These are phyloP conservation scores for Odontocerum albicorne DNA, from an alignment of 2,888 invertebrate genomes.

Conservation along the genomic window DNA sequence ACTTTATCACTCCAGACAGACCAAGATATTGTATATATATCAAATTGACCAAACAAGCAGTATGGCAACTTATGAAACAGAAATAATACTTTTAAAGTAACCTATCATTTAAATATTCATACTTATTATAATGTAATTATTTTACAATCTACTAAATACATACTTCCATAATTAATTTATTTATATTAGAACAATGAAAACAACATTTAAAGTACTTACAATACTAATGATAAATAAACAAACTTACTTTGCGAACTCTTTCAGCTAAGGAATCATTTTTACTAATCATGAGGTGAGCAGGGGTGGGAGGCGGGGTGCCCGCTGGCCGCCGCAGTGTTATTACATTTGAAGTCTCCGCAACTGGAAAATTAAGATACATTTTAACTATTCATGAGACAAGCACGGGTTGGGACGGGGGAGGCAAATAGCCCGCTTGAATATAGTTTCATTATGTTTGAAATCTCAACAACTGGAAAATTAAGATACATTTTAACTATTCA, in stretches of 20 bases:
- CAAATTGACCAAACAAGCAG: not conserved
- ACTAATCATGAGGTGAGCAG: conserved; percentile 60
- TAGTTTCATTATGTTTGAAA: too few relatives aligned
- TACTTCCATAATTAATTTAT: too few relatives aligned
- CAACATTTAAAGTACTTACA: too few relatives aligned
- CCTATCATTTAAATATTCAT: too few relatives aligned
- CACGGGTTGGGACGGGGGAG: too few relatives aligned
- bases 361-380: not conserved
- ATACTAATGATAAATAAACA: not conserved
- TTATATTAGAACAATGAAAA: too few relatives aligned
- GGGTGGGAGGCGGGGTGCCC: conserved; percentile 55
- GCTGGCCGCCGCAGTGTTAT: conserved; percentile 57
- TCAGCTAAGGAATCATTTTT: conserved; percentile 71
- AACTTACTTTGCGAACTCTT: conserved; percentile 65
- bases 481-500: too few relatives aligned
- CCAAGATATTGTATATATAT: not conserved
- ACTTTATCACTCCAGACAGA: not conserved
- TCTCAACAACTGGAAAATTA: too few relatives aligned
- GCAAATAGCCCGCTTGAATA: too few relatives aligned
- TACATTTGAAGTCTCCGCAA: conserved; percentile 26
- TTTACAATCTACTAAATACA: too few relatives aligned
- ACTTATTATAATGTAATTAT: too few relatives aligned
- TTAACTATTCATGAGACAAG: too few relatives aligned
- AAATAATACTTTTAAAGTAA: not conserved
- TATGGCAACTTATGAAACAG: not conserved